phyloP scores from a whole-genome alignment of 2,113 vertebrate species.

The Aegypius monachus region DNA sequence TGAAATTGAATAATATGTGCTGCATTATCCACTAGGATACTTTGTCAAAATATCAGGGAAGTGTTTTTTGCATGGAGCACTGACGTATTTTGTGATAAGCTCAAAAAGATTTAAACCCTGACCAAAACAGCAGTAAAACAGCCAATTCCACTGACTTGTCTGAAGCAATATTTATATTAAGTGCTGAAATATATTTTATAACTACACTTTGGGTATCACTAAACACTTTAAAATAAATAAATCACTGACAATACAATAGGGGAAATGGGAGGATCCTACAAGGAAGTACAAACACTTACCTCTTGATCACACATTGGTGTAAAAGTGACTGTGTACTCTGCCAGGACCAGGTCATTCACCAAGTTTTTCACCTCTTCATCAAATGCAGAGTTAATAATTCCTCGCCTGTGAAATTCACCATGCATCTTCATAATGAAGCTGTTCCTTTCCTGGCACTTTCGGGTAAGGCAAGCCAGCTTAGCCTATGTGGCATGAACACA shows the following conservation, averaged over 20 bases:
- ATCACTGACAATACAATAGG: neutral
- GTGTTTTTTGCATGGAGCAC: neutral
- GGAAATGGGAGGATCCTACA: neutral
- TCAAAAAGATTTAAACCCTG: neutral
- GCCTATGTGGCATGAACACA: neutral
- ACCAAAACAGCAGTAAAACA: neutral
- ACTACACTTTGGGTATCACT: neutral
- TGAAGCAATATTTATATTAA: neutral
- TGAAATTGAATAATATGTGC: neutral
- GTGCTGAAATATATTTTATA: neutral
- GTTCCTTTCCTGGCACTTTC: slow-evolving; percentile 82
- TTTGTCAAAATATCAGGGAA: neutral
- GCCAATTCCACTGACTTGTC: neutral
- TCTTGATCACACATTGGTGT: neutral
- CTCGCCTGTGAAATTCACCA: slow-evolving; percentile 43
- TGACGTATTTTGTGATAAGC: neutral
- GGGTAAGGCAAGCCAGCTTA: slow-evolving; percentile 75
- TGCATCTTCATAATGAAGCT: slow-evolving; percentile 69
- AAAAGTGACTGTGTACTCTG: slow-evolving; percentile 64
- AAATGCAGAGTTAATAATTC: slow-evolving; percentile 40
- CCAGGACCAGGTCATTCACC: slow-evolving; percentile 68
- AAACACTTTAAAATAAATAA: neutral
- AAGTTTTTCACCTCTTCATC: slow-evolving; percentile 58
- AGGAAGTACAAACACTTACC: neutral
- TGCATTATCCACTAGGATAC: neutral